Base-by-base conservation (phyloP, 2,113 vertebrate genomes). In the Hemibagrus wyckioides region DNA sequence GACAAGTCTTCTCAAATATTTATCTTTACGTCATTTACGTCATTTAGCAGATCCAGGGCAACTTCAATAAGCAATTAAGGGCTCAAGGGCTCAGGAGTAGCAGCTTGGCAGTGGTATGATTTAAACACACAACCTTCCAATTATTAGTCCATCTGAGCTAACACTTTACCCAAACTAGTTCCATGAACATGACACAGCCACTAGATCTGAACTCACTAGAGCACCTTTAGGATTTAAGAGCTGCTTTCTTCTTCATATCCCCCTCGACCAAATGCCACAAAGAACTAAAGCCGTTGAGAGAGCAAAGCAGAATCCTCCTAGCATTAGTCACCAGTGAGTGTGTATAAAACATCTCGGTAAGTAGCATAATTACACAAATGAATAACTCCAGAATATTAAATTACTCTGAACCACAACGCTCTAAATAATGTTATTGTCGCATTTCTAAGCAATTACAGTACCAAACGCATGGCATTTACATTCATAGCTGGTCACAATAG, bases 401-500 rank as follows among this genome's bases (percentile, higher is more conserved):
- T 67, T 41, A 36, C 56, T 80, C 11, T 36, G 57, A 79, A 79
- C 33, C 9, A 36, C 41, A 65, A 15, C 3, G 75, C 85, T 80
- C 30, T 52, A 80, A 86, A 54, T 86, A 9, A 79, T 13, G 63
- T 85, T 33, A 67, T 8, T 33, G 8, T 79, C 56, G 63, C 25
- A 44, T 8, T 85, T 61, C 71, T 76, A 85, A 63, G 41, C 25
- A 54, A 85, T 48, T 63, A 80, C 44, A 69, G 39, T 33, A 85
- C 52, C 50, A 41, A 77, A 17, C n/a, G n/a, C 33, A 25, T 54
- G n/a, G 25, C 82, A 86, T 81, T 57, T 86, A 86, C 85, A 81
- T 81, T 81, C 85, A 86, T 81, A 67, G 33, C 28, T 81, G 15
- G 59, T 86, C 25, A 81, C 76, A 39, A 80, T 25, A 80, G 21